phyloP scores from a whole-genome alignment of 2,797 vertebrate genomes.

The Sciurus vulgaris region DNA sequence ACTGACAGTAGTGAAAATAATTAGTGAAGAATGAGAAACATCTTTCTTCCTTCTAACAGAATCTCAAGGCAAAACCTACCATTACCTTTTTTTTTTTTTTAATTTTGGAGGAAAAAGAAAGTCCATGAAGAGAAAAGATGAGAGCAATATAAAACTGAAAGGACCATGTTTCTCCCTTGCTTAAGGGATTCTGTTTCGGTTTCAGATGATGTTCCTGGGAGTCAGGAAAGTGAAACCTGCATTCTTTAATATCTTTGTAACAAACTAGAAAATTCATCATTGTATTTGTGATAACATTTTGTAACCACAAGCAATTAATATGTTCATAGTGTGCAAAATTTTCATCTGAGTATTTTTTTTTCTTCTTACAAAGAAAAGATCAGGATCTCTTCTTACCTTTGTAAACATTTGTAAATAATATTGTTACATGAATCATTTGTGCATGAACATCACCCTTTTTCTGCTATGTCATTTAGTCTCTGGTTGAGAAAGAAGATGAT shows the following conservation, averaged over 20 bases:
- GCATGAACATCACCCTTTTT: background rate
- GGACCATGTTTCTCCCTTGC: background rate
- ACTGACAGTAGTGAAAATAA: background rate
- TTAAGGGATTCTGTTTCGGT: background rate
- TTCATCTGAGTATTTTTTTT: background rate
- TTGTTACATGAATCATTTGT: background rate
- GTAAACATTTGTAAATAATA: background rate
- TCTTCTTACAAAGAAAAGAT: background rate
- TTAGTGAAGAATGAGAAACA: constrained; percentile 26
- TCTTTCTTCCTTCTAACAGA: background rate
- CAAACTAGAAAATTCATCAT: background rate
- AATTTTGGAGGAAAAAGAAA: constrained; percentile 43
- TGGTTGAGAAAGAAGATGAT: background rate
- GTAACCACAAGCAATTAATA: background rate
- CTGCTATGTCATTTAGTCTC: background rate
- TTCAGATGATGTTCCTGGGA: background rate
- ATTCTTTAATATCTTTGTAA: background rate
- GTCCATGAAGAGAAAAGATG: background rate
- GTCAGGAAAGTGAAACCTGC: background rate
- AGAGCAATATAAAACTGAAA: background rate
- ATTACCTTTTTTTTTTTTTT: constrained; percentile 12
- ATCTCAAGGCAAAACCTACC: background rate
- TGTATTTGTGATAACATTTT: constrained; percentile 27
- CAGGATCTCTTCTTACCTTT: background rate
- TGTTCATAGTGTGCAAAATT: background rate